A percentile compares a stretch with the other conserved stretches of the same genome.
Evolutionary conservation across 2,113 vertebrate genomes (phyloP).

Genomic region (Tyrannus savana): DNA sequence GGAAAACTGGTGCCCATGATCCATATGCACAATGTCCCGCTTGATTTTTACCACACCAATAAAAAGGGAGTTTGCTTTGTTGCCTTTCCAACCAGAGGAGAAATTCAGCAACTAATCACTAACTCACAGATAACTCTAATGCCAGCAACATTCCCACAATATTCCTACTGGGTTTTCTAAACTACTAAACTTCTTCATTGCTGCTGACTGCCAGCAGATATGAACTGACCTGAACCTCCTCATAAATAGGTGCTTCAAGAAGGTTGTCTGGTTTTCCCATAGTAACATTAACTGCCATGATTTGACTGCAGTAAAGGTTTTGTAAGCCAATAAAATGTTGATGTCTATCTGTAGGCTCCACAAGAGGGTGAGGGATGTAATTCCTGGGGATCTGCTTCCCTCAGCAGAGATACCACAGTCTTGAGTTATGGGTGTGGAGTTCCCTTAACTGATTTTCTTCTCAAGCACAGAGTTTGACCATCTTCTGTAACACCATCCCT

Average conservation of each 20-base stretch:
- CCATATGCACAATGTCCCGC: background rate
- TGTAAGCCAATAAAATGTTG: background rate
- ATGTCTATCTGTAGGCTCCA: constrained; percentile 67
- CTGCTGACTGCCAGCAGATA: background rate
- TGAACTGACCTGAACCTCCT: background rate
- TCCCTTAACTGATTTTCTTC: constrained; percentile 1
- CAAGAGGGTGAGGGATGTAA: constrained; percentile 70
- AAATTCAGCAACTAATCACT: background rate
- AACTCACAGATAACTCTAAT: background rate
- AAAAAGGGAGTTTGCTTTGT: background rate
- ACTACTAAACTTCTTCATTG: background rate
- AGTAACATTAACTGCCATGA: no score
- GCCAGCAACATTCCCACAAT: background rate
- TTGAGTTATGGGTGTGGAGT: constrained; percentile 74
- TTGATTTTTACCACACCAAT: background rate
- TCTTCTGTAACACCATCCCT: background rate
- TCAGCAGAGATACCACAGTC: constrained; percentile 76
- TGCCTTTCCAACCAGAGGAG: background rate
- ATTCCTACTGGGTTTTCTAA: background rate
- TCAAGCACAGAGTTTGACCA: background rate
- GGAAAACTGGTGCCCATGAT: background rate
- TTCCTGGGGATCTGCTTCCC: constrained; percentile 78
- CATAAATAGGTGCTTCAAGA: background rate
- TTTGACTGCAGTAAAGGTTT: background rate
- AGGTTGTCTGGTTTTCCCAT: background rate